Base-by-base conservation (phyloP, 2,797 vertebrate genomes). In the Furcifer pardalis region DNA sequence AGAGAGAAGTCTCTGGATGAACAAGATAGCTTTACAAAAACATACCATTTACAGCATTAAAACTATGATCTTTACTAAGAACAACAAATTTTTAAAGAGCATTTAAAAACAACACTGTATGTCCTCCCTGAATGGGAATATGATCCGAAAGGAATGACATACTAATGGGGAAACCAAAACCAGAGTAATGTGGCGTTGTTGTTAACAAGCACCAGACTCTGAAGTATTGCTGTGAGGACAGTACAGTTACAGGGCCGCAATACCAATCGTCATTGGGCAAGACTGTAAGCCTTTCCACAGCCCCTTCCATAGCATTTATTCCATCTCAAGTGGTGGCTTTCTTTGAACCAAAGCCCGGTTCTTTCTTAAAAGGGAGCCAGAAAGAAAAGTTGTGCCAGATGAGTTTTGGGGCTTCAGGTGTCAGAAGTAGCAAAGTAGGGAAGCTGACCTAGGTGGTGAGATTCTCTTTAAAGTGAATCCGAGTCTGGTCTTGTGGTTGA, bases 1-100 rank as follows among this genome's bases (percentile, higher is more conserved):
- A 84, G 77, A 77, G 32, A 72, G 27, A 59, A 35, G 65, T 56
- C 72, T 78, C 78, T 46, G 52, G 37, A 85, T 60, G 63, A 80
- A 73, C 69, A 76, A 81, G 75, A 62, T 60, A 52, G 73, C 59
- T 87, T 76, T 87, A 84, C 72, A 84, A 84, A n/a, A 87, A 84
- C n/a, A 12, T 76, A 71, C 76, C 69, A 84, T 81, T 80, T 87
- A 71, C 65, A 71, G 35, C 49, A 68, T 76, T 84, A 84, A 87
- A 84, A 77, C 72, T 84, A 82, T 72, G 59, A 69, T 52, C 46
- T 81, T 81, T 62, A 86, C 73, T 86, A 75, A 62, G 30, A 87
- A 80, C 42, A n/a, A 81, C 42, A n/a, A 81, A 81, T 19, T 5
- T 72, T 63, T 63, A 40, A 79, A 76, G 78, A 77, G 82, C 65